Conservation (phyloP, 1,140 invertebrate species). For the Caenorhabditis briggsae region DNA sequence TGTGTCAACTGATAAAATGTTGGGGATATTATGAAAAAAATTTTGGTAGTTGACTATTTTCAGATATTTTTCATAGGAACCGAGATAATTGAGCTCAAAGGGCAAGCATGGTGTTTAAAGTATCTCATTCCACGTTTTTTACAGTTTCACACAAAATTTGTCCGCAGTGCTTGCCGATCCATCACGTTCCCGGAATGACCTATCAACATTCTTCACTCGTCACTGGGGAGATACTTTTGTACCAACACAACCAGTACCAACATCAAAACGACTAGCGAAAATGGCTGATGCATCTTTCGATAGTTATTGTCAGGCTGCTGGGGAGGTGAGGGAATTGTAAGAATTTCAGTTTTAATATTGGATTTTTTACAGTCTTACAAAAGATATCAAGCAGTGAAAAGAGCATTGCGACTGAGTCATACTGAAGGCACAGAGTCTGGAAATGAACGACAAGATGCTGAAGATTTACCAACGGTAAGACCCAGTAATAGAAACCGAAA, state of each 20-base stretch:
- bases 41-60: no score
- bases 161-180: slow-evolving; percentile 97
- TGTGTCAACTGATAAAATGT: no score
- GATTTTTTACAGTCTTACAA: slow-evolving; percentile 12
- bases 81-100: slow-evolving; percentile 6
- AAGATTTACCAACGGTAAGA: slow-evolving; percentile 62
- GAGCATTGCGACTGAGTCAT: slow-evolving; percentile 37
- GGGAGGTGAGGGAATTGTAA: neutral
- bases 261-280: slow-evolving; percentile 80
- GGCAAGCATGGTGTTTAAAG: no score
- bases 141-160: slow-evolving; percentile 86
- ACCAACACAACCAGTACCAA: slow-evolving; percentile 85
- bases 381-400: slow-evolving; percentile 36
- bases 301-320: slow-evolving; percentile 40
- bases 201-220: slow-evolving; percentile 89
- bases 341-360: neutral
- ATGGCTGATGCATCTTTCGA: neutral
- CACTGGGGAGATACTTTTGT: slow-evolving; percentile 96
- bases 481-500: no score
- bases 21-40: no score
- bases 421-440: neutral
- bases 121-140: slow-evolving; percentile 56
- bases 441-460: slow-evolving; percentile 55
- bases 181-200: slow-evolving; percentile 84
- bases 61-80: no score